A percentile compares a stretch with the other conserved stretches of the same genome.
Conservation (phyloP, 2,888 invertebrate genomes). For the Loripinus fragilis region DNA sequence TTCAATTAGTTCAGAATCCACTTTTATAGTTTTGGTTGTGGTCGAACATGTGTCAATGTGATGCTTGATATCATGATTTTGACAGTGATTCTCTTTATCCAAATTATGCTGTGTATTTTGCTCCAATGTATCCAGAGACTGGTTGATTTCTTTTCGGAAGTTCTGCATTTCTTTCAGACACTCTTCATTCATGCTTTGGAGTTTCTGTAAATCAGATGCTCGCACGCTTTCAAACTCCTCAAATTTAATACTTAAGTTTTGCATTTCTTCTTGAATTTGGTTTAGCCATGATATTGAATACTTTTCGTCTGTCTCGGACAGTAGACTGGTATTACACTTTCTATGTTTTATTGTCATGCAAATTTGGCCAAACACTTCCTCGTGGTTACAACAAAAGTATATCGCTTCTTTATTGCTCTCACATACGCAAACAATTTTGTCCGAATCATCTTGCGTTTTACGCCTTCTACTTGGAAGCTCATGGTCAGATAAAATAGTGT, state of each 20-base stretch:
- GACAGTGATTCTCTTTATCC: too few relatives aligned
- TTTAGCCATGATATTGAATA: not conserved
- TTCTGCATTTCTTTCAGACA: not conserved
- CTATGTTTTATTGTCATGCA: constrained; percentile 8
- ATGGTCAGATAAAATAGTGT: not conserved
- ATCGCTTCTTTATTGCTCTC: not conserved
- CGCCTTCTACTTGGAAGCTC: not conserved
- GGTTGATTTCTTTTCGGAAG: not conserved
- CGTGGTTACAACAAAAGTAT: not conserved
- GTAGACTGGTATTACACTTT: not conserved
- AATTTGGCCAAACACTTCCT: not conserved
- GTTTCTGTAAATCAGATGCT: not conserved
- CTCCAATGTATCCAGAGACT: not conserved
- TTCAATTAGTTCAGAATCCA: not conserved
- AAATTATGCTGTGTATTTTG: too few relatives aligned
- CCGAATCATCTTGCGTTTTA: not conserved
- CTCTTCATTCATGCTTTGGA: not conserved
- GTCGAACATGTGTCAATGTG: not conserved
- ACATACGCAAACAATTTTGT: not conserved
- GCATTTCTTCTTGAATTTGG: not conserved
- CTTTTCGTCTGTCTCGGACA: not conserved
- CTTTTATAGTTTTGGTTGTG: not conserved
- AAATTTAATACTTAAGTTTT: not conserved
- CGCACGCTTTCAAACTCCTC: not conserved
- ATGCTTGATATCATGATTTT: not conserved